Evolutionary conservation across 2,113 vertebrate species (phyloP), one percentile per base, ranked within the genome.

Genomic region (Cyphomyrus discorhynchus): DNA sequence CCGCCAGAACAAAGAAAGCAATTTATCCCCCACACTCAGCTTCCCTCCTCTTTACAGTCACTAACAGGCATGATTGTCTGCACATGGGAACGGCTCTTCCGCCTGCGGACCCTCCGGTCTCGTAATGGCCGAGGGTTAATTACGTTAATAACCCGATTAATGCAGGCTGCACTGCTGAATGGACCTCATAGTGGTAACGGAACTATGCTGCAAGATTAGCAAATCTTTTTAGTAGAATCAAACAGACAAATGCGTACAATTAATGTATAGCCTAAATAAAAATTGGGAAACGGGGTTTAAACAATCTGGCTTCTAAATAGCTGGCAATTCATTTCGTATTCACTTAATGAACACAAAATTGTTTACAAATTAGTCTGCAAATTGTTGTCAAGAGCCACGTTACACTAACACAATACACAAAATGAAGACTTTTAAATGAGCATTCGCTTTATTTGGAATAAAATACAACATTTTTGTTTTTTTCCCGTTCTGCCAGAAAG

Each of bases 371-470:
- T 80, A 80, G 11, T 24, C 46, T 50, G 83, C n/a, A 49, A 86
- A 86, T 86, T 11, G 39, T 24, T 46, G 47, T n/a, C 47, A 50
- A 50, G 83, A 50, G 45, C 21, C 74, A 80, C 6, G 42, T n/a
- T 24, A 86, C n/a, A 86, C 83, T 49, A 47, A 86, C 83, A 86
- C 45, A 86, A 86, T n/a, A 86, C 21, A 86, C 83, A 86, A 49
- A 47, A 86, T 87, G 56, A 53, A 39, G 50, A 35, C 49, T 87
- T 87, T 52, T 49, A 53, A 53, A 87, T 53, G 45, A 86, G 83
- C 24, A 50, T 19, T 53, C 47, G 47, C 49, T n/a, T 87, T 47
- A 87, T 27, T 87, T 53, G 53, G 10, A 80, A 80, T 42, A 42
- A 80, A 39, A 56, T 53, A 87, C 52, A 86, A 53, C 85, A 87